phyloP scores from a whole-genome alignment of 2,888 invertebrate species.

The Meiosimyza platycephala region DNA sequence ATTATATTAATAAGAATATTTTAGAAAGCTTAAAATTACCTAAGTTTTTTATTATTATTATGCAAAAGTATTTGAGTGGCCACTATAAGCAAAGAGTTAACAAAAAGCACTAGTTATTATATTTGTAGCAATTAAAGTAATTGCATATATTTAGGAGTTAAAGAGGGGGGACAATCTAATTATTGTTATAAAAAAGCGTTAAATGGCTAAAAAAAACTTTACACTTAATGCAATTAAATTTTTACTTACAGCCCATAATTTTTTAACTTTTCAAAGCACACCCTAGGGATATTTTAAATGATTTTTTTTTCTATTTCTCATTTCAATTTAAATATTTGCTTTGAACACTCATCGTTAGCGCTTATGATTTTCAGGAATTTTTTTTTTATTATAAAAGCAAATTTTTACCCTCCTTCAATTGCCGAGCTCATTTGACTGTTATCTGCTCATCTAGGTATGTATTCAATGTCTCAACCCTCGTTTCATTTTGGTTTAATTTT shows the following conservation, averaged over 20 bases:
- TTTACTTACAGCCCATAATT: too few relatives aligned
- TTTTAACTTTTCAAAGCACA: too few relatives aligned
- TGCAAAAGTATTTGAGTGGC: constrained; percentile 5
- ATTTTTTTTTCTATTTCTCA: neutral
- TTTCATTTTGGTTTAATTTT: neutral
- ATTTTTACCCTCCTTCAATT: too few relatives aligned
- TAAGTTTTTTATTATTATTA: neutral
- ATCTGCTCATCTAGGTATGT: neutral
- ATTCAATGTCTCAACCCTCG: neutral
- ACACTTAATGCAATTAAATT: too few relatives aligned
- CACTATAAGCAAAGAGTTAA: neutral
- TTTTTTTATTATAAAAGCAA: constrained; percentile 1
- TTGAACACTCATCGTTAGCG: constrained; percentile 29
- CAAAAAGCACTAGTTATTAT: neutral
- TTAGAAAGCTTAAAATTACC: constrained; percentile 17
- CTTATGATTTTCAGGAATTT: constrained; percentile 35
- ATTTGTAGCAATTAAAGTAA: constrained; percentile 23
- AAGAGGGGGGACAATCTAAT: too few relatives aligned
- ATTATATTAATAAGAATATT: constrained; percentile 18
- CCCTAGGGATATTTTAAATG: constrained; percentile 8
- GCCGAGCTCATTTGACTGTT: too few relatives aligned
- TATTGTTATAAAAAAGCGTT: too few relatives aligned
- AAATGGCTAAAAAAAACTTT: too few relatives aligned
- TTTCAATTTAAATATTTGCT: constrained; percentile 19
- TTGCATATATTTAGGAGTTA: constrained; percentile 15